Evolutionary conservation across 37 sponge, comb jelly and placozoan species (phyloP).

Genomic region (Ianthella basta): DNA sequence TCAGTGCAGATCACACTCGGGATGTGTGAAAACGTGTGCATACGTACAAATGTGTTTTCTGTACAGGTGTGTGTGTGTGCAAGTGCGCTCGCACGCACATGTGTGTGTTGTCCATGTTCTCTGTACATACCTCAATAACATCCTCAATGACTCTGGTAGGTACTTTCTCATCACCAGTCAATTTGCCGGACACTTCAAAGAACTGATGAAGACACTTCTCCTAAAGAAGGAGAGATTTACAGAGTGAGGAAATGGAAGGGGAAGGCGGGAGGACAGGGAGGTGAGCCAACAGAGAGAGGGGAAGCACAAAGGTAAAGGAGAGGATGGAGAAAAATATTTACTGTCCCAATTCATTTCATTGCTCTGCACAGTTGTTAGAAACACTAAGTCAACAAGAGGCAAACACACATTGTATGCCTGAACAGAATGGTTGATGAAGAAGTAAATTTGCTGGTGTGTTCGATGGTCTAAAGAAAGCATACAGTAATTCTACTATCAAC

Average conservation of each 20-base stretch:
- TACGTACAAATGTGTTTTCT: not conserved
- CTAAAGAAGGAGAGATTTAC: not conserved
- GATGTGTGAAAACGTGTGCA: not conserved
- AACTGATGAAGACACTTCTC: constrained; percentile 27
- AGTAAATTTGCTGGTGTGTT: too few relatives aligned
- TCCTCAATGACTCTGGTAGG: not conserved
- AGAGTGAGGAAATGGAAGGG: not conserved
- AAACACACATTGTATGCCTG: too few relatives aligned
- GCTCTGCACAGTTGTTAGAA: too few relatives aligned
- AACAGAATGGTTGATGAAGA: too few relatives aligned
- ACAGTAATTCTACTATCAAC: too few relatives aligned
- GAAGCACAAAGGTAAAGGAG: not conserved
- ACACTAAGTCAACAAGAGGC: too few relatives aligned
- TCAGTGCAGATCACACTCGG: not conserved
- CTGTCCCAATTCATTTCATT: too few relatives aligned
- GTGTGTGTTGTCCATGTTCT: not conserved
- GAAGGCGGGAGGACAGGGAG: not conserved
- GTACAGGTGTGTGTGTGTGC: not conserved
- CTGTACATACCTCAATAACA: constrained; percentile 25
- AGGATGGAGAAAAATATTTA: not conserved
- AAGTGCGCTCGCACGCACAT: not conserved
- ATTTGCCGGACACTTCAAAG: constrained; percentile 49
- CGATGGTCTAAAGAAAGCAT: too few relatives aligned
- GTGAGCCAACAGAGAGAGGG: constrained; percentile 11
- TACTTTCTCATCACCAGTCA: not conserved